phyloP scores from a whole-genome alignment of 1,140 invertebrate species.

The Drosophila ironensis region DNA sequence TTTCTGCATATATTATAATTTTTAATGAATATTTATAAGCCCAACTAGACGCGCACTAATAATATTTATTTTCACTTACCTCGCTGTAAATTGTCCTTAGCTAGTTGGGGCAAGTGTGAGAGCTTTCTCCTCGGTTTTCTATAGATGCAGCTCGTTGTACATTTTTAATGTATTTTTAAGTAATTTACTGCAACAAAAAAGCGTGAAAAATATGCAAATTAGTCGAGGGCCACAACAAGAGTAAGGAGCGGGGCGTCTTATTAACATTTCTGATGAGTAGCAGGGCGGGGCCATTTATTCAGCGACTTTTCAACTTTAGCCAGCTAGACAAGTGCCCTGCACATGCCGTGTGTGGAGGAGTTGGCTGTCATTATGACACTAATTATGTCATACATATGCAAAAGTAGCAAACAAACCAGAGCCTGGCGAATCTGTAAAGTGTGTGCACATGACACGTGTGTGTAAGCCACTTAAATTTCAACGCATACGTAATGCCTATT shows the following conservation, averaged over 20 bases:
- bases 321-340: slow-evolving; percentile 33
- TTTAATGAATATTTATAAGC: slow-evolving; percentile 54
- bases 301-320: slow-evolving; percentile 60
- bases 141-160: slow-evolving; percentile 44
- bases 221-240: slow-evolving; percentile 10
- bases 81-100: slow-evolving; percentile 28
- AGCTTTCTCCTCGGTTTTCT: slow-evolving; percentile 9
- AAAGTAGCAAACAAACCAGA: slow-evolving; percentile 71
- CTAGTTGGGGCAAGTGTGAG: neutral
- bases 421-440: slow-evolving; percentile 22
- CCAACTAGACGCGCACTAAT: neutral
- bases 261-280: slow-evolving; percentile 71
- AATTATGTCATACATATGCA: slow-evolving; percentile 80
- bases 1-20: slow-evolving; percentile 37
- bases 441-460: slow-evolving; percentile 54
- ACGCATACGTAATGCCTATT: slow-evolving; percentile 76
- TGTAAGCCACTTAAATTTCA: slow-evolving; percentile 79
- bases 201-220: slow-evolving; percentile 68
- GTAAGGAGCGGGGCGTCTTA: slow-evolving; percentile 32
- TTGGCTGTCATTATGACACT: slow-evolving; percentile 68
- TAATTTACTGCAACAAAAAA: slow-evolving; percentile 66
- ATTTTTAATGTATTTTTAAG: slow-evolving; percentile 76
- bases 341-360: slow-evolving; percentile 1
- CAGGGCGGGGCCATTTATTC: slow-evolving; percentile 25
- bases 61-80: slow-evolving; percentile 65